Evolutionary conservation across 2,797 vertebrate species (phyloP).

Genomic region (Otolemur crassicaudatus): DNA sequence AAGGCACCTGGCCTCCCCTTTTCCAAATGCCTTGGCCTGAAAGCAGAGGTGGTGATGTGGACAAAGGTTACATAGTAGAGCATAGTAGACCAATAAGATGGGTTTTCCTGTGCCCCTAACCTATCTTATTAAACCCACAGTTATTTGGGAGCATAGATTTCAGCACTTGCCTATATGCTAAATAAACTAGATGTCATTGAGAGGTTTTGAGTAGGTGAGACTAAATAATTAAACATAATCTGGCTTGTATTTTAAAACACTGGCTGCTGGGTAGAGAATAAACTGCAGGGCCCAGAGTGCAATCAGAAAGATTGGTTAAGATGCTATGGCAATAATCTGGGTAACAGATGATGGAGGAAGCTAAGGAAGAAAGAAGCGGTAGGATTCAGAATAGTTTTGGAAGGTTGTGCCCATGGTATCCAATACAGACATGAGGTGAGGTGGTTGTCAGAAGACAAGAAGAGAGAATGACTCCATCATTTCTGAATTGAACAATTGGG

Average conservation of each 20-base stretch:
- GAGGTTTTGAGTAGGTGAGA: neutral
- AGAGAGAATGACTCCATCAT: neutral
- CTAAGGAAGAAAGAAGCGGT: neutral
- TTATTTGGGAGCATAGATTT: neutral
- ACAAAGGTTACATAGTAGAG: neutral
- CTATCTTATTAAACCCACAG: neutral
- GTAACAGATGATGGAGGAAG: neutral
- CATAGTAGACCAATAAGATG: neutral
- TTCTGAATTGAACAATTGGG: neutral
- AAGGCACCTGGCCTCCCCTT: neutral
- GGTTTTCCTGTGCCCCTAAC: neutral
- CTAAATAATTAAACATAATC: neutral
- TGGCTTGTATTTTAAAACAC: conserved; percentile 1
- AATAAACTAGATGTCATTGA: neutral
- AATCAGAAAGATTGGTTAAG: neutral
- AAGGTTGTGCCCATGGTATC: neutral
- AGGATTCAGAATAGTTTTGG: neutral
- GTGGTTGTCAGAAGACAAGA: neutral
- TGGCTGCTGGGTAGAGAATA: neutral
- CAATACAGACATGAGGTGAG: neutral
- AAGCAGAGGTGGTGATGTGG: neutral
- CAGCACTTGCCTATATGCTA: neutral
- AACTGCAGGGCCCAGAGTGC: neutral
- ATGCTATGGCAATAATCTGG: neutral
- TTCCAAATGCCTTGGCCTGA: neutral